Evolutionary conservation across 2,797 vertebrate genomes (phyloP).

Genomic region (Sphaeramia orbicularis): DNA sequence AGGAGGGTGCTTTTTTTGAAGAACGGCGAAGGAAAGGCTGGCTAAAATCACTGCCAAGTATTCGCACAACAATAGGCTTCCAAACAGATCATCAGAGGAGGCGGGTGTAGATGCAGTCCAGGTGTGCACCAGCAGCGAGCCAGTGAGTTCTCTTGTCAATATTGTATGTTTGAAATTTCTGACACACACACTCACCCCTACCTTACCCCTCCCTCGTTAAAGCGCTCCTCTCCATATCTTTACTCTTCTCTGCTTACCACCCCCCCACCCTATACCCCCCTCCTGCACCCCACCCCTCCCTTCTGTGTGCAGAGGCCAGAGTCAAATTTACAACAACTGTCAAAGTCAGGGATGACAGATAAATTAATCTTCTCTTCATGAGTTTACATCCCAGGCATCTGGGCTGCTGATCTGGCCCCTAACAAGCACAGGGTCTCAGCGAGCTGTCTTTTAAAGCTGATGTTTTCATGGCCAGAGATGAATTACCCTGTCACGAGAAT

Average conservation of each 20-base stretch:
- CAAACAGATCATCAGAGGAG: slow-evolving; percentile 76
- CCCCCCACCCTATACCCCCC: background rate
- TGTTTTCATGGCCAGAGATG: slow-evolving; percentile 96
- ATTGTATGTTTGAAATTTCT: slow-evolving; percentile 79
- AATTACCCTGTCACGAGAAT: slow-evolving; percentile 97
- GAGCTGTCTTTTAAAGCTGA: slow-evolving; percentile 95
- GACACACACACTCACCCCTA: slow-evolving; percentile 57
- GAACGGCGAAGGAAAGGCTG: slow-evolving; percentile 31
- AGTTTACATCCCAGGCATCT: slow-evolving; percentile 96
- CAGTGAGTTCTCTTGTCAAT: slow-evolving; percentile 68
- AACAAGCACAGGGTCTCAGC: slow-evolving; percentile 93
- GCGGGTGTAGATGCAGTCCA: slow-evolving; percentile 77
- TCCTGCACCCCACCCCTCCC: slow-evolving; percentile 33
- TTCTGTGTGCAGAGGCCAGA: slow-evolving; percentile 85
- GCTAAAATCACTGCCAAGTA: slow-evolving; percentile 80
- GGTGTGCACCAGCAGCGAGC: slow-evolving; percentile 68
- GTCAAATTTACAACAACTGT: slow-evolving; percentile 97
- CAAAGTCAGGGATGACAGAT: slow-evolving; percentile 96
- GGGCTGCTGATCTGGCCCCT: slow-evolving; percentile 94
- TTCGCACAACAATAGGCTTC: slow-evolving; percentile 78
- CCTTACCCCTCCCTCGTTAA: slow-evolving; percentile 64
- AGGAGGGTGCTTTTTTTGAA: slow-evolving; percentile 56
- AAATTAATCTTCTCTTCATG: slow-evolving; percentile 98
- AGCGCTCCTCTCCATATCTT: slow-evolving; percentile 70
- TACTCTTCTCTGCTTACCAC: slow-evolving; percentile 54